Evolutionary conservation across 2,797 vertebrate species (phyloP).

Genomic region (Bufotes viridis): DNA sequence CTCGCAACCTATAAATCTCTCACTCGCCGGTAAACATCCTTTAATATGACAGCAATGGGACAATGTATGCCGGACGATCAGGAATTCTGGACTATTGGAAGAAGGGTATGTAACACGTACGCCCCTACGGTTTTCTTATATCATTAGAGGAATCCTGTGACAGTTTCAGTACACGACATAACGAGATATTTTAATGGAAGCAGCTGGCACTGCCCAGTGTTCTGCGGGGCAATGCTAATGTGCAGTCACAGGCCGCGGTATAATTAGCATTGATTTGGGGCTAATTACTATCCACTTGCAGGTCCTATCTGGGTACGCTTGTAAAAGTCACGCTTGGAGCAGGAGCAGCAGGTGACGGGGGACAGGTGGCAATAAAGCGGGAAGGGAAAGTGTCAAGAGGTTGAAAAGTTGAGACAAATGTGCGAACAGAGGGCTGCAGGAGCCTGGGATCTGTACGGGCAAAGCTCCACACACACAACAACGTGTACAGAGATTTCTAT

Average conservation of each 20-base stretch:
- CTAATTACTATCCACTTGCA: background rate
- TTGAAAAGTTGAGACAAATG: constrained; percentile 44
- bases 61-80: too few relatives aligned
- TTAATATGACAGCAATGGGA: background rate
- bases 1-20: background rate
- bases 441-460: background rate
- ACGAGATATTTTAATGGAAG: background rate
- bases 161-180: background rate
- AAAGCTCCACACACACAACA: too few relatives aligned
- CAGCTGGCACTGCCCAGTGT: background rate
- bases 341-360: constrained; percentile 37
- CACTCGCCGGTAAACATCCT: background rate
- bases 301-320: constrained; percentile 4
- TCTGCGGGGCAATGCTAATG: background rate
- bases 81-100: too few relatives aligned
- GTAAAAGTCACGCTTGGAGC: constrained; percentile 40
- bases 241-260: background rate
- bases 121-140: background rate
- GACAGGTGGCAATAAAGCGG: constrained; percentile 49
- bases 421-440: background rate
- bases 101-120: too few relatives aligned
- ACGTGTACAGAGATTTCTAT: background rate
- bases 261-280: background rate
- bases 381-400: constrained; percentile 54
- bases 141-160: background rate